phyloP scores from a whole-genome alignment of 2,797 vertebrate species.

The Centroberyx gerrardi region DNA sequence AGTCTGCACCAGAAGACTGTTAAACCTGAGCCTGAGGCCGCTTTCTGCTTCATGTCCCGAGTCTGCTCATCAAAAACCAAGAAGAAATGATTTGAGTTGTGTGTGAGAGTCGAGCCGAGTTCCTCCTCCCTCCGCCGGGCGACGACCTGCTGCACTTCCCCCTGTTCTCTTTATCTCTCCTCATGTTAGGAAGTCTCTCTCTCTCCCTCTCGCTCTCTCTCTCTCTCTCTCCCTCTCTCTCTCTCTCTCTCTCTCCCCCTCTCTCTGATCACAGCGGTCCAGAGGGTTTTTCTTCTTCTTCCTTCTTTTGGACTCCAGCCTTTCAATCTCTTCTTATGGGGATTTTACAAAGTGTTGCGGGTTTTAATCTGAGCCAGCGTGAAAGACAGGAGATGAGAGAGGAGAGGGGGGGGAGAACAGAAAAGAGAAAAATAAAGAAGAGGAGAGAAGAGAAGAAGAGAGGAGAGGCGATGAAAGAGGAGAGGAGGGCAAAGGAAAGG shows the following conservation, averaged over 20 bases:
- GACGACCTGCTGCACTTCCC: constrained; percentile 25
- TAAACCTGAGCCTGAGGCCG: too few species aligned
- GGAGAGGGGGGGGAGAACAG: neutral
- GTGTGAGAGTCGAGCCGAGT: too few species aligned
- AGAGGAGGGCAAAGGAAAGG: neutral
- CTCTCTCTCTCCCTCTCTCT: neutral
- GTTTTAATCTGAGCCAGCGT: constrained; percentile 47
- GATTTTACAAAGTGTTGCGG: constrained; percentile 41
- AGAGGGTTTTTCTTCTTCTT: neutral
- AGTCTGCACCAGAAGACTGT: too few species aligned
- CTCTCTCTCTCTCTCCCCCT: constrained; percentile 7
- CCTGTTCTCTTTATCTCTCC: constrained; percentile 1
- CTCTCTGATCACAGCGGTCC: constrained; percentile 30
- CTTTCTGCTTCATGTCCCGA: too few species aligned
- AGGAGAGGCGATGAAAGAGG: constrained; percentile 17
- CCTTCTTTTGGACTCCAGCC: neutral
- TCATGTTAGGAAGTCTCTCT: constrained; percentile 20
- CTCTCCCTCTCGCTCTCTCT: neutral
- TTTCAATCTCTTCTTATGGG: constrained; percentile 36
- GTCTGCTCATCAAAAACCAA: too few species aligned
- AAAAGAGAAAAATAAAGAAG: too few species aligned
- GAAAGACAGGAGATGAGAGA: constrained; percentile 2
- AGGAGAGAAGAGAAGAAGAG: neutral
- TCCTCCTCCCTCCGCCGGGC: neutral
- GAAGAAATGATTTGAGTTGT: too few species aligned